Evolutionary conservation across 2,797 vertebrate species (phyloP), one percentile per base, ranked within the genome.

Genomic region (Hydrophis major): DNA sequence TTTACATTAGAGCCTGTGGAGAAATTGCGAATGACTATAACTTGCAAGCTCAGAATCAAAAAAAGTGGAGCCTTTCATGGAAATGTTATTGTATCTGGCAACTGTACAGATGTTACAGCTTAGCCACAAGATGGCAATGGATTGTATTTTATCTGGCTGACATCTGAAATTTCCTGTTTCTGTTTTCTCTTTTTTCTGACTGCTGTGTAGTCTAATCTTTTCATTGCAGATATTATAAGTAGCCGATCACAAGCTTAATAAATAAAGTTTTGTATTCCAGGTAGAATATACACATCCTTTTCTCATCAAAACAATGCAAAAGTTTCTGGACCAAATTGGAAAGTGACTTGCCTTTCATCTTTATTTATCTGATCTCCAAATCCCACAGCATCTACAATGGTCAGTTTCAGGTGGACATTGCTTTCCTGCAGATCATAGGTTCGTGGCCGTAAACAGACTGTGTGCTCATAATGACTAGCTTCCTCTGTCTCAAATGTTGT

Each of bases 311-410:
- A 87, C 57, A 11, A 0, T 61, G 83, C 1, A 94, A 16, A 57
- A 20, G 2, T 89, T 91, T 66, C 83, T 92, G 61, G 66, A 0
- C 92, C 90, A 95, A 93, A 95, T 93, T 91, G 92, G 96, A 96
- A 94, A 89, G 55, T 92, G 91, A 95, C 98, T 97, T 98, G 99
- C 99, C 99, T 99, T 94, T 99, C 99, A 1, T 99, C 99, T 96
- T 99, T 99, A 95, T 99, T 99, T 92, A 99, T 99, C 97, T 99
- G 99, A 90, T 99, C 99, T 4, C 99, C 99, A 2, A 99, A 99
- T 59, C 99, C 99, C 3, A 99, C 99, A 0, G 99, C 99, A 28
- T 99, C 99, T 59, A 99, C 99, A 0, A 99, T 99, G 0, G 99
- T 99, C 50, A 99, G 97, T 93, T 99, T 99, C 25, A 99, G 98